Conservation (phyloP, 2,888 invertebrate genomes). For the Lacanobia wlatinum region DNA sequence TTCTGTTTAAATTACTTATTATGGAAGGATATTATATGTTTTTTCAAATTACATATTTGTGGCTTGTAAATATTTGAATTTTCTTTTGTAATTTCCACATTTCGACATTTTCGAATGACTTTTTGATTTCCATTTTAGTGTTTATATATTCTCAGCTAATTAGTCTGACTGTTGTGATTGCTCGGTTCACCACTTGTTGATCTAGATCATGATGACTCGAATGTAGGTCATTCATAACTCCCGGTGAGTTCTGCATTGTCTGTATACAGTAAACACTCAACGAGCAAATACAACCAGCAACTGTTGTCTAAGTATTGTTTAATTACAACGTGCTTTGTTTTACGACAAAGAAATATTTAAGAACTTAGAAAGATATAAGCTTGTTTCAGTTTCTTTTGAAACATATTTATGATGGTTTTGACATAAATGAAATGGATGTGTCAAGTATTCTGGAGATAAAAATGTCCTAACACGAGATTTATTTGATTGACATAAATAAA, state of each 20-base stretch:
- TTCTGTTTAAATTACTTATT: constrained; percentile 20
- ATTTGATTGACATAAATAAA: not conserved
- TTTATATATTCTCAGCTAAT: not conserved
- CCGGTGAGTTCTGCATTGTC: constrained; percentile 30
- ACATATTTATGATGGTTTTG: not conserved
- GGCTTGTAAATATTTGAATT: constrained; percentile 6
- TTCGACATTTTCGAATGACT: not conserved
- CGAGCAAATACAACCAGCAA: constrained; percentile 20
- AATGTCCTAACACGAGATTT: too few species aligned
- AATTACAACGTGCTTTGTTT: constrained; percentile 40
- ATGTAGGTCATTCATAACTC: constrained; percentile 52
- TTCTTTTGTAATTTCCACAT: not conserved
- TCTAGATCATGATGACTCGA: constrained; percentile 44
- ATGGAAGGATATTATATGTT: constrained; percentile 11
- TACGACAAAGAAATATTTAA: constrained; percentile 29
- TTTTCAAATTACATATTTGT: constrained; percentile 4
- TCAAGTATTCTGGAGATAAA: not conserved
- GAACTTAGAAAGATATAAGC: constrained; percentile 1
- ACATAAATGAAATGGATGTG: not conserved
- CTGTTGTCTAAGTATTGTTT: constrained; percentile 39
- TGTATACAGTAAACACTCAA: constrained; percentile 23
- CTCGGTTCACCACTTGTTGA: constrained; percentile 55
- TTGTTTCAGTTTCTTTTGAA: constrained; percentile 15
- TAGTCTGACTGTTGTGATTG: not conserved
- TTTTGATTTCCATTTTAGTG: not conserved